Evolutionary conservation across 1,140 invertebrate genomes (phyloP).

Genomic region (Lepidurus couesii): DNA sequence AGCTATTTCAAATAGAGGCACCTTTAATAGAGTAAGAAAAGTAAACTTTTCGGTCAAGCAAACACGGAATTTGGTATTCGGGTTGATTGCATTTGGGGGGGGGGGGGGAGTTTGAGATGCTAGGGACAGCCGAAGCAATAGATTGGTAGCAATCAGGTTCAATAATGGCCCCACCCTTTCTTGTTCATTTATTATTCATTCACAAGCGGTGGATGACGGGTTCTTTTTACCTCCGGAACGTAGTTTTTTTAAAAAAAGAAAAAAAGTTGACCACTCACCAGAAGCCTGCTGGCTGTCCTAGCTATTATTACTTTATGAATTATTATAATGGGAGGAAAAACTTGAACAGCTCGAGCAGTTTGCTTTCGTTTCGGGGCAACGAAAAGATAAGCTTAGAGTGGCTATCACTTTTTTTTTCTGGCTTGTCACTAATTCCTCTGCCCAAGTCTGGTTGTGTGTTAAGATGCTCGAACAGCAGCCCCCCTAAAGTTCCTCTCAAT

Average conservation of each 20-base stretch:
- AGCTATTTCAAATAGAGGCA: too few species aligned
- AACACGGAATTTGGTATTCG: too few species aligned
- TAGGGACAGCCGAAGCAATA: not conserved
- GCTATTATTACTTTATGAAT: not conserved
- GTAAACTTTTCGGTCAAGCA: too few species aligned
- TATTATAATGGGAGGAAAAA: not conserved
- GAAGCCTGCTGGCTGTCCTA: not conserved
- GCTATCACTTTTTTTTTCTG: too few species aligned
- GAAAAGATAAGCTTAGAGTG: not conserved
- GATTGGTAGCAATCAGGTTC: conserved; percentile 2
- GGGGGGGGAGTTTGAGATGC: too few species aligned
- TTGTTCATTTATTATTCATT: conserved; percentile 19
- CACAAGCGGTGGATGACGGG: conserved; percentile 5
- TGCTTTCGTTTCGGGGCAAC: not conserved
- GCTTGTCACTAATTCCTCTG: too few species aligned
- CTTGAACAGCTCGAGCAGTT: too few species aligned
- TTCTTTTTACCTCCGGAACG: not conserved
- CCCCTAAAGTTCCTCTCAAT: not conserved
- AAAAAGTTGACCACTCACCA: conserved; percentile 1
- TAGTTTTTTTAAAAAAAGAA: not conserved
- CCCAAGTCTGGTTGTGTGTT: too few species aligned
- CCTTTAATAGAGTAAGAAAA: too few species aligned
- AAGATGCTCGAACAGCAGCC: too few species aligned
- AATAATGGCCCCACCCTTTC: conserved; percentile 14
- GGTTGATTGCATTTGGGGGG: too few species aligned